Evolutionary conservation across 2,888 invertebrate genomes (phyloP), one percentile per base, ranked within the genome.

Genomic region (Marronus borbonicus): DNA sequence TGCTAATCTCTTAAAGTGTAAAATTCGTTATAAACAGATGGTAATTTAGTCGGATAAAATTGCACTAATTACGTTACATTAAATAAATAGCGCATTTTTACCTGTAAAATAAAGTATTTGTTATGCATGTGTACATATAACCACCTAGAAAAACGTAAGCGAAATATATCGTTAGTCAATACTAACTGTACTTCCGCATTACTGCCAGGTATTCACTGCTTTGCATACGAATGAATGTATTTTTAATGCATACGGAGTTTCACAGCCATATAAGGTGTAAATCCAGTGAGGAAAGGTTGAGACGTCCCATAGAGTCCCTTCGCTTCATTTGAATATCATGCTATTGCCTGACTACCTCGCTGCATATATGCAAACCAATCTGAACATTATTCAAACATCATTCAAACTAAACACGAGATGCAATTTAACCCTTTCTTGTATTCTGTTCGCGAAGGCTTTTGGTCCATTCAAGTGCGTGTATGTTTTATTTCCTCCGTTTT

Each of bases 311-410:
- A 52, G 79, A 17, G 72, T 76, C 79, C 80, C 80, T 80, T 81
- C 80, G 79, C 78, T 79, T 78, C 70, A 81, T 82, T 82, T 82
- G 80, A 82, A 81, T 82, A 81, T 81, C 77, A 65, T 78, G 24
- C 58, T 60, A 77, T 76, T 60, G 69, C 77, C 68, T 70, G 39
- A 39, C 72, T 72, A 72, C 58, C 20, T 72, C 58, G 58, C 72
- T 72, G 55, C 72, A 72, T 79, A 78, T 79, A 82, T 82, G 80
- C 81, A 79, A 78, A 80, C 76, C 78, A 78, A 80, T 76, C 76
- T 75, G 62, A 44, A 72, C 58, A 72, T 72, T 72, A 72, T 72
- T 72, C 72, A 72, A 72, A 72, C 36, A 52, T 60, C 77, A 79
- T 80, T 80, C 75, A 79, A 80, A 79, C 76, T 79, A 65, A 65